Percentiles rank a stretch among this genome's conserved stretches.
These are phyloP conservation scores for Wiebesia pumilae DNA, from an alignment of 1,140 invertebrate species.

Conservation along the genomic window DNA sequence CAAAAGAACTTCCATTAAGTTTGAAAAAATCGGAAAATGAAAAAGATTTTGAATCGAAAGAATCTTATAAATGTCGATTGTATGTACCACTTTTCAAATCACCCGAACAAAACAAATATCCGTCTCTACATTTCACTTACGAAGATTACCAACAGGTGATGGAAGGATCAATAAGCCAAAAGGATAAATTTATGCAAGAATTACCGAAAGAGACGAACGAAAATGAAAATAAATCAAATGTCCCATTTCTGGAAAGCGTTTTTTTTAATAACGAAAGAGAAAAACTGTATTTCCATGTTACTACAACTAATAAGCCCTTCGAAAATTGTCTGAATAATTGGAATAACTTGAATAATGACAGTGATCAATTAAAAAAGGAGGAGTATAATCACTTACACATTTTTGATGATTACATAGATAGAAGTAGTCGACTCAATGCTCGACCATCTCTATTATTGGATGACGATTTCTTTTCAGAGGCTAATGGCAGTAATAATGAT, in stretches of 20 bases:
- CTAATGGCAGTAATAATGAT: conserved; percentile 19
- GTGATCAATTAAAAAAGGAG: conserved; percentile 22
- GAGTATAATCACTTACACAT: conserved; percentile 56
- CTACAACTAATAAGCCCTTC: conserved; percentile 69
- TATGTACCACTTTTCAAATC: conserved; percentile 37
- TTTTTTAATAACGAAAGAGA: conserved; percentile 55
- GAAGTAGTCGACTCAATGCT: conserved; percentile 43
- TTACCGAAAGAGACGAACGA: neutral
- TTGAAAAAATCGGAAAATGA: neutral
- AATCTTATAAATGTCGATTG: neutral
- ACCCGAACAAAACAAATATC: conserved; percentile 55
- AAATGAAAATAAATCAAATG: conserved; percentile 13
- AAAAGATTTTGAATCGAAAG: neutral
- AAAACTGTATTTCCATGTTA: conserved; percentile 66
- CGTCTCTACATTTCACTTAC: conserved; percentile 67
- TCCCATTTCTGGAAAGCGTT: conserved; percentile 45
- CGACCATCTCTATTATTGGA: conserved; percentile 48
- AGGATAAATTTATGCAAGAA: conserved; percentile 36
- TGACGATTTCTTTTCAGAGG: conserved; percentile 38
- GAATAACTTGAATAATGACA: conserved; percentile 53
- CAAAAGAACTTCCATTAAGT: neutral
- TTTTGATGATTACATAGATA: conserved; percentile 66
- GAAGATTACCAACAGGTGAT: conserved; percentile 69
- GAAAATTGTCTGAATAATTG: conserved; percentile 64
- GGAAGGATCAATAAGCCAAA: conserved; percentile 24